A percentile compares a stretch with the other conserved stretches of the same genome.
Evolutionary conservation across 2,888 invertebrate species (phyloP).

Genomic region (Aporophyla nigra): DNA sequence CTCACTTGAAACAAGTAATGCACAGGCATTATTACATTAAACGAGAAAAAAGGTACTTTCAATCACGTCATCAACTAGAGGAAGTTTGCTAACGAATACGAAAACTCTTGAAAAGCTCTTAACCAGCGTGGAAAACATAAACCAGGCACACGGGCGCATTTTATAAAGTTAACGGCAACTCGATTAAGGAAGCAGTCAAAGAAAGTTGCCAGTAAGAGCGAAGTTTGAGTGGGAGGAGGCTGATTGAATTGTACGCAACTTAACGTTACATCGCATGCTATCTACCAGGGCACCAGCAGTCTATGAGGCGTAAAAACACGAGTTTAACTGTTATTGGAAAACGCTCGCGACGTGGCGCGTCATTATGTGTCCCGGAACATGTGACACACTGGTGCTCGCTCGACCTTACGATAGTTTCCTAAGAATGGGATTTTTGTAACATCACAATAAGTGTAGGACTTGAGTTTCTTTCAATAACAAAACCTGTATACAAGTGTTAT

Average conservation of each 20-base stretch:
- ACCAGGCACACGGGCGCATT: conserved; percentile 85
- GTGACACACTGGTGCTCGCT: conserved; percentile 35
- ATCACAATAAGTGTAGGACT: background rate
- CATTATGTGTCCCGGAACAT: conserved; percentile 47
- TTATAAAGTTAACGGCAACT: conserved; percentile 87
- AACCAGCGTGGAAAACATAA: conserved; percentile 86
- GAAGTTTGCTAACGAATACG: conserved; percentile 81
- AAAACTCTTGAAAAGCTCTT: conserved; percentile 85
- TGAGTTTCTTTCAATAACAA: background rate
- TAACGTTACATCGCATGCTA: conserved; percentile 68
- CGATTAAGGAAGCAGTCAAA: conserved; percentile 85
- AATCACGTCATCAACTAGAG: conserved; percentile 74
- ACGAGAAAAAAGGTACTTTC: conserved; percentile 67
- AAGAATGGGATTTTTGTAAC: background rate
- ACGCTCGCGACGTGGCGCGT: conserved; percentile 51
- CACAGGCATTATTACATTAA: conserved; percentile 47
- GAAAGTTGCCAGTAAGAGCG: conserved; percentile 80
- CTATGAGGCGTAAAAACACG: conserved; percentile 60
- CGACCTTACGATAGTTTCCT: background rate
- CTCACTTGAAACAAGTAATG: conserved; percentile 19
- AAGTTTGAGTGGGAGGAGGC: conserved; percentile 77
- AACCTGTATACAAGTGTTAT: background rate
- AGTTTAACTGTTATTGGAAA: conserved; percentile 68
- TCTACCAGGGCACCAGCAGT: conserved; percentile 21
- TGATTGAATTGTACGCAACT: conserved; percentile 81